Base-by-base conservation (phyloP, 2,113 vertebrate species). In the Notiomystis cincta region DNA sequence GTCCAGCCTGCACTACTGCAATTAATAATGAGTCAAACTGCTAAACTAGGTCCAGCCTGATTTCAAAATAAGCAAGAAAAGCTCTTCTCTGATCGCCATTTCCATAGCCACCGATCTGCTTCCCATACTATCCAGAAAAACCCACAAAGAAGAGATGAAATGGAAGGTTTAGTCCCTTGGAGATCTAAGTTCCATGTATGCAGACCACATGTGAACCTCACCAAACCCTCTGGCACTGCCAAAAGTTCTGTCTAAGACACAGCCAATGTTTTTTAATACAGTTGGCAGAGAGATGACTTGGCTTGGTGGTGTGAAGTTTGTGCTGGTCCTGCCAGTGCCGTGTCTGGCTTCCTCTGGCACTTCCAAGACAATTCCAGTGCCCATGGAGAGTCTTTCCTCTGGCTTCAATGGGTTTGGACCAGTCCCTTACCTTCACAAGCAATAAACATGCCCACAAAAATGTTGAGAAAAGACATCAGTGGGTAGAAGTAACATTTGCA, bases 381-480 rank as follows among this genome's bases (percentile, higher is more conserved):
- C 54, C 15, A 3, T 0, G 2, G 64, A 82, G 54, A 94, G 66
- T 31, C 38, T 77, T 83, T 62, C 87, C 35, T 31, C 42, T 72
- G 64, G 40, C 42, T 83, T 66, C 50, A n/a, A 19, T 40, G 28
- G 22, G 16, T 93, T 88, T 91, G 91, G 90, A 77, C 62, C 62
- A 77, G 58, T 50, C 54, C 75, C 54, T 83, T 58, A 58, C 73
- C 61, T 94, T 91, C 1, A 0, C 1, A 2, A 72, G 82, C 62
- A 91, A 73, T 80, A 88, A 88, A 77, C 6, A 24, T 44, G 20
- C 47, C 93, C 75, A 77, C 54, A 94, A 91, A 87, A 93, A 90
- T 58, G 66, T 51, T 47, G 73, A 85, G 79, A 90, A 91, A 88
- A 94, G 16, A 47, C 33, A 77, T 73, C 21, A 51, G 1, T 27